phyloP scores from a whole-genome alignment of 2,797 vertebrate genomes.

The Hippocampus kuda region DNA sequence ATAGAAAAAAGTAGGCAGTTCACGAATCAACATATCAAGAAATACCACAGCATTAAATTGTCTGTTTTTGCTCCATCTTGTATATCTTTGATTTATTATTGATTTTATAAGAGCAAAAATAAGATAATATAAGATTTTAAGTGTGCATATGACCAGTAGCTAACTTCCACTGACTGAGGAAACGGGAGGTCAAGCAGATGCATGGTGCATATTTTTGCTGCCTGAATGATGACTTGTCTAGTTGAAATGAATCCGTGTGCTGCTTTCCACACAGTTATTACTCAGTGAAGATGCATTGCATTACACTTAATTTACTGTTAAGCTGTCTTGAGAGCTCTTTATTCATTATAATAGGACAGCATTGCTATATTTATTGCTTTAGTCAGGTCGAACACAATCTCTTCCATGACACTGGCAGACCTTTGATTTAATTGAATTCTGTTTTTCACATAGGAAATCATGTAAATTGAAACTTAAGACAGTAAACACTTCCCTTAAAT shows the following conservation, averaged over 20 bases:
- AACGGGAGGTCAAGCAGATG: slow-evolving; percentile 17
- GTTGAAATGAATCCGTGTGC: slow-evolving; percentile 52
- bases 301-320: neutral
- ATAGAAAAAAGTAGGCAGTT: neutral
- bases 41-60: neutral
- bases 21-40: neutral
- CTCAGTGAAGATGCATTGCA: slow-evolving; percentile 19
- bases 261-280: slow-evolving; percentile 44
- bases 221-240: slow-evolving; percentile 48
- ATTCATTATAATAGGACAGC: neutral
- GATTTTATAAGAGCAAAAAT: neutral
- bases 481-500: neutral
- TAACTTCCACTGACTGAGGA: slow-evolving; percentile 25
- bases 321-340: neutral
- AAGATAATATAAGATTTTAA: neutral
- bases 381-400: neutral
- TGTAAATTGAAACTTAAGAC: neutral
- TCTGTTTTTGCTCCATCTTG: neutral
- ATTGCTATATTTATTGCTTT: neutral
- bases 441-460: neutral
- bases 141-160: slow-evolving; percentile 17
- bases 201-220: slow-evolving; percentile 48
- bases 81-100: neutral
- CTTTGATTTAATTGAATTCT: no score
- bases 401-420: no score